A percentile compares a stretch with the other conserved stretches of the same genome.
These are phyloP conservation scores for Trilocha varians DNA, from an alignment of 2,888 invertebrate genomes.

Conservation along the genomic window DNA sequence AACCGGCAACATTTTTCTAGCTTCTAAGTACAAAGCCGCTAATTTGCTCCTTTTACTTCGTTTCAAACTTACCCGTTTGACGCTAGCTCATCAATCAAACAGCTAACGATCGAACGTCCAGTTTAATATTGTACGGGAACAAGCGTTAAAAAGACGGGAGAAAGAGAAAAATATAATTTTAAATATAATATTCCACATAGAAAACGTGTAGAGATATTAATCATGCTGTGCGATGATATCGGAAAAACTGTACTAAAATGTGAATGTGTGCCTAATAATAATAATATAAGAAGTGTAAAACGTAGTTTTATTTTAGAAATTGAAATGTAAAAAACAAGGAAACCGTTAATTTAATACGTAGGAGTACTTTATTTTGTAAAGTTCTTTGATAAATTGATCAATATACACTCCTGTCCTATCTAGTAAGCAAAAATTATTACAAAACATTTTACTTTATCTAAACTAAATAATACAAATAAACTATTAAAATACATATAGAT, in stretches of 20 bases:
- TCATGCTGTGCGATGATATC: constrained; percentile 55
- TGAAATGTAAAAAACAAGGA: too few relatives aligned
- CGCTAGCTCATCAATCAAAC: constrained; percentile 89
- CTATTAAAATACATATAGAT: too few relatives aligned
- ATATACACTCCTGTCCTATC: too few relatives aligned
- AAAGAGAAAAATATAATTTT: constrained; percentile 58
- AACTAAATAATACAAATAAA: too few relatives aligned
- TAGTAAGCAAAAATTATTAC: too few relatives aligned
- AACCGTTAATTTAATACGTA: too few relatives aligned
- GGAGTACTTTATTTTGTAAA: too few relatives aligned
- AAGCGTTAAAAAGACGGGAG: constrained; percentile 64
- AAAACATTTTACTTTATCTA: too few relatives aligned
- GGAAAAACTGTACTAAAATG: constrained; percentile 7
- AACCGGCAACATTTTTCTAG: constrained; percentile 16
- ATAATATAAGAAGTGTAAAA: neutral
- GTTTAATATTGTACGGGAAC: constrained; percentile 54
- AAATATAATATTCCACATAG: constrained; percentile 47
- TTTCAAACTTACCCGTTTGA: constrained; percentile 82
- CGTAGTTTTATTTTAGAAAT: too few relatives aligned
- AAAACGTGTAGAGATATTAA: constrained; percentile 40
- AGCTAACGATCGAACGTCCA: constrained; percentile 74
- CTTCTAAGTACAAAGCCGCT: constrained; percentile 52
- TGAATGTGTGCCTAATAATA: neutral
- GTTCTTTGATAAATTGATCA: too few relatives aligned
- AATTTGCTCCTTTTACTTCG: constrained; percentile 31